These are phyloP conservation scores for Pogonophryne albipinna DNA, from an alignment of 2,797 vertebrate genomes.

Conservation along the genomic window DNA sequence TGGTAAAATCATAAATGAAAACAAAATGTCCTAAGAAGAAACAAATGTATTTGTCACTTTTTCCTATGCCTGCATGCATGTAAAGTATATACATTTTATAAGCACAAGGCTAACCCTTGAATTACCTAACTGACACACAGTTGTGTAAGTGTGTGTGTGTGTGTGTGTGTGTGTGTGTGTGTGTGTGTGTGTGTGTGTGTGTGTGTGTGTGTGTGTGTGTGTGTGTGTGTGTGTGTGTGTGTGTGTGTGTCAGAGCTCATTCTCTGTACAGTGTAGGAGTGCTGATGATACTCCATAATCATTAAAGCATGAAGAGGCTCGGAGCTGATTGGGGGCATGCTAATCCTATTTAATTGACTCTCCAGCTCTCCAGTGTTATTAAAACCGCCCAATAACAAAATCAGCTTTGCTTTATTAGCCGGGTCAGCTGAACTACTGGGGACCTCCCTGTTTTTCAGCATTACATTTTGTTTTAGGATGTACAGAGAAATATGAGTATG, in stretches of 20 bases:
- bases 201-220: neutral
- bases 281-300: constrained; percentile 78
- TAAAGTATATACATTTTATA: neutral
- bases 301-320: constrained; percentile 77
- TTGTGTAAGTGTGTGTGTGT: neutral
- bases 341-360: constrained; percentile 84
- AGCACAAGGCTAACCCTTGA: constrained; percentile 8
- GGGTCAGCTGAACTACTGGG: constrained; percentile 64
- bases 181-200: neutral
- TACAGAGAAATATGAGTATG: neutral
- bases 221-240: neutral
- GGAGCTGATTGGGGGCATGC: constrained; percentile 76
- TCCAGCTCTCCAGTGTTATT: constrained; percentile 76
- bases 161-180: neutral
- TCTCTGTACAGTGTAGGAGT: constrained; percentile 73
- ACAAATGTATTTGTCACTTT: too few species aligned
- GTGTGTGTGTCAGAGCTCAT: constrained; percentile 51
- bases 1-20: too few species aligned
- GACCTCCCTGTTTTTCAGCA: constrained; percentile 48
- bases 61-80: neutral
- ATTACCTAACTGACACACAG: neutral
- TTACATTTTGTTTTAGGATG: constrained; percentile 45
- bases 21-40: too few species aligned
- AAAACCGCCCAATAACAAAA: constrained; percentile 77
- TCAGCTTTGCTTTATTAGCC: constrained; percentile 76